Evolutionary conservation across 2,797 vertebrate species (phyloP).

Genomic region (Anomalospiza imberbis): DNA sequence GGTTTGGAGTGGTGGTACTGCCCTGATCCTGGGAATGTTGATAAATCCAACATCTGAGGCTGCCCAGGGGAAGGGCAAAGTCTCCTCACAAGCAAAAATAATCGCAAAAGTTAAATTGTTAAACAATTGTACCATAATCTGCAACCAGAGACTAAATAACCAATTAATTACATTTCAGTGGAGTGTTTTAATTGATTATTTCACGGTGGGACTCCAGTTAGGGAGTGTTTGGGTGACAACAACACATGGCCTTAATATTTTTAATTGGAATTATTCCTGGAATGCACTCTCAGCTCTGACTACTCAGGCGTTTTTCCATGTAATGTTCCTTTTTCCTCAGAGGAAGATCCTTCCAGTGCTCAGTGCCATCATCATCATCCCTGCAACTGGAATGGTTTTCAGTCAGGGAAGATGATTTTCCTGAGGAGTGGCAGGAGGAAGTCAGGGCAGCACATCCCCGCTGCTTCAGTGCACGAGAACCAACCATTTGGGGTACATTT

Average conservation of each 20-base stretch:
- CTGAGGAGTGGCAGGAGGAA: slow-evolving; percentile 7
- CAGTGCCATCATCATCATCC: neutral
- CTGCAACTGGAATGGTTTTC: neutral
- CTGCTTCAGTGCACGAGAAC: neutral
- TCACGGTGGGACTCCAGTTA: neutral
- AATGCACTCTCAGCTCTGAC: neutral
- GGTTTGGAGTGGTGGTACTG: neutral
- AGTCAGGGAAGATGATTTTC: slow-evolving; percentile 22
- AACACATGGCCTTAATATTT: neutral
- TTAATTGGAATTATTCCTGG: slow-evolving; percentile 16
- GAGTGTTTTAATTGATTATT: slow-evolving; percentile 19
- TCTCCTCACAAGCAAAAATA: neutral
- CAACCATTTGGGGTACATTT: neutral
- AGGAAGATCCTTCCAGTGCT: neutral
- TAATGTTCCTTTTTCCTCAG: neutral
- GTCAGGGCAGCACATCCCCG: neutral
- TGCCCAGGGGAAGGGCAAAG: neutral
- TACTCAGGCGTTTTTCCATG: neutral
- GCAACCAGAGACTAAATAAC: neutral
- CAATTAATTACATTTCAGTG: slow-evolving; percentile 9
- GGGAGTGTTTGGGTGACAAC: neutral
- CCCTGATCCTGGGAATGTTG: neutral
- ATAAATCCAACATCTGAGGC: neutral
- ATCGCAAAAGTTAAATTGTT: neutral
- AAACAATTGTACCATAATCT: neutral